Conservation (phyloP, 2,888 invertebrate genomes). For the Tenthredo notha region DNA sequence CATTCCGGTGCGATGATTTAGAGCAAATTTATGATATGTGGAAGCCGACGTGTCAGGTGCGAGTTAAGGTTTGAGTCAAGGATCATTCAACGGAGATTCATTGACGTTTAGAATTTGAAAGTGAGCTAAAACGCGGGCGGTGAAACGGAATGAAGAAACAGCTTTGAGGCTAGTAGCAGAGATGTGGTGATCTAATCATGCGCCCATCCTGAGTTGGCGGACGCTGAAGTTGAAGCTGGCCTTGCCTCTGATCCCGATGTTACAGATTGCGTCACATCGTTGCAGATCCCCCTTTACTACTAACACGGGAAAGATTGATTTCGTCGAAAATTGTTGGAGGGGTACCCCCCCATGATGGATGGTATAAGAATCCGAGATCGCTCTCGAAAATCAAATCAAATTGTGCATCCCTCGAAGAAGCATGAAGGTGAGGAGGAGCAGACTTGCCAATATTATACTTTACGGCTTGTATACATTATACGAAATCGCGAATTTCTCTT, state of each 20-base stretch:
- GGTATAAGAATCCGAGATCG: slow-evolving; percentile 49
- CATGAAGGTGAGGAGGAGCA: slow-evolving; percentile 69
- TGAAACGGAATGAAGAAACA: slow-evolving; percentile 43
- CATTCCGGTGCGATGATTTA: background rate
- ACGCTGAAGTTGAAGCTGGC: slow-evolving; percentile 1
- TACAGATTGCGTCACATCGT: slow-evolving; percentile 46
- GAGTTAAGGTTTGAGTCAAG: slow-evolving; percentile 24
- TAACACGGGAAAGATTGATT: slow-evolving; percentile 40
- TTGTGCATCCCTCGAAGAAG: slow-evolving; percentile 66
- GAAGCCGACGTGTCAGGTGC: slow-evolving; percentile 31
- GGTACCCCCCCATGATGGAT: slow-evolving; percentile 10
- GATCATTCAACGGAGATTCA: slow-evolving; percentile 38
- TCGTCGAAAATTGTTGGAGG: slow-evolving; percentile 44
- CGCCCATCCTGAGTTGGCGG: slow-evolving; percentile 42
- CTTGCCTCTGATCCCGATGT: slow-evolving; percentile 52
- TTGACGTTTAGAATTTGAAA: slow-evolving; percentile 47
- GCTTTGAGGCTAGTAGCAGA: slow-evolving; percentile 18
- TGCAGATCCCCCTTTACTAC: slow-evolving; percentile 39
- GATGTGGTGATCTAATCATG: slow-evolving; percentile 45
- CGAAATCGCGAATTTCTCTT: slow-evolving; percentile 24
- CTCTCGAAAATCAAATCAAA: slow-evolving; percentile 56
- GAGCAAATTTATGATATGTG: background rate
- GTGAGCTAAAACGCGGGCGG: slow-evolving; percentile 43
- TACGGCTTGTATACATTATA: slow-evolving; percentile 39
- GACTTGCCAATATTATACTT: background rate